Evolutionary conservation across 1,140 invertebrate species (phyloP).

Genomic region (Arion vulgaris): DNA sequence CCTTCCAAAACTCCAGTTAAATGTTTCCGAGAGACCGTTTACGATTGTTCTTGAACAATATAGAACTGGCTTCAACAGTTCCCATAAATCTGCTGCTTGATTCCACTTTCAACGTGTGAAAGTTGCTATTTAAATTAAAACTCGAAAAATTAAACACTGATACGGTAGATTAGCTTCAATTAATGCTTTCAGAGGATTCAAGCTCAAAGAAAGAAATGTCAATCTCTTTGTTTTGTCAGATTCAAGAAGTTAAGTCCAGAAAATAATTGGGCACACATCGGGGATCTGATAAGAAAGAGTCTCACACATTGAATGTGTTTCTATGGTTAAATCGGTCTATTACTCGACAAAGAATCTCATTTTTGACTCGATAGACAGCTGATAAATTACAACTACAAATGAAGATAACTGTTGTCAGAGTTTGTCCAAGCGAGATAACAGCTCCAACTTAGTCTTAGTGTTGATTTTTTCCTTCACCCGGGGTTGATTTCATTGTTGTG

Average conservation of each 20-base stretch:
- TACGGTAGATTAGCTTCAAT: slow-evolving; percentile 12
- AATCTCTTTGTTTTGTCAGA: neutral
- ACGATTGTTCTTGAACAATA: slow-evolving; percentile 2
- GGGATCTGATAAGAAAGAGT: neutral
- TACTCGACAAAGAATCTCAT: neutral
- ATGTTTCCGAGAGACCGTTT: slow-evolving; percentile 8
- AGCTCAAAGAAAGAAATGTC: neutral
- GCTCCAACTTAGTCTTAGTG: neutral
- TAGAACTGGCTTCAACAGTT: neutral
- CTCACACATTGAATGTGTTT: neutral
- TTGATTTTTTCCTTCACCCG: neutral
- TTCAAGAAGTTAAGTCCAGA: neutral
- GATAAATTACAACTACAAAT: neutral
- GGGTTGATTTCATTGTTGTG: no score
- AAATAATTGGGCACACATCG: neutral
- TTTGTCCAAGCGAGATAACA: neutral
- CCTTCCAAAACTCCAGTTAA: neutral
- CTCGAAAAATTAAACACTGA: neutral
- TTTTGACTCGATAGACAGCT: neutral
- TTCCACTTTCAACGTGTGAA: neutral
- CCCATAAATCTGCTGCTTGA: neutral
- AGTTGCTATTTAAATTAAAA: neutral
- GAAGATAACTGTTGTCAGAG: no score
- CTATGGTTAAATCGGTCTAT: neutral
- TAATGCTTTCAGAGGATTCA: neutral